Conservation (phyloP, 2,888 invertebrate genomes). For the Geotrupes spiniger region DNA sequence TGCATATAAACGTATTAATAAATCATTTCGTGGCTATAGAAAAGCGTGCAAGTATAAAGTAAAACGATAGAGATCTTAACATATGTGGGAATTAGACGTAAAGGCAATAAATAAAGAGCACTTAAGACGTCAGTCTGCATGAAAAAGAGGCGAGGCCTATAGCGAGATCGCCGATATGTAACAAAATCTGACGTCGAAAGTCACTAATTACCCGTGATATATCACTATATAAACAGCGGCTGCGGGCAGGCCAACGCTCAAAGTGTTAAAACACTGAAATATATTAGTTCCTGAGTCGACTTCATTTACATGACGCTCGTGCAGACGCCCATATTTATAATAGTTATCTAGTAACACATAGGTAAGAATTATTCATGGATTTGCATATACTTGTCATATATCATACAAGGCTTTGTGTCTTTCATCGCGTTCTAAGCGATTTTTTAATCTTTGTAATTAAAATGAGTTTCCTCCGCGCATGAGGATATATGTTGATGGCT, state of each 20-base stretch:
- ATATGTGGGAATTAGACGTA: constrained; percentile 42
- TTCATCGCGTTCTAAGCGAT: constrained; percentile 46
- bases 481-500: constrained; percentile 31
- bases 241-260: constrained; percentile 44
- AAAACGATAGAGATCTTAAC: constrained; percentile 41
- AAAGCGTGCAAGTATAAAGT: constrained; percentile 19
- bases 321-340: constrained; percentile 43
- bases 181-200: constrained; percentile 46
- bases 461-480: constrained; percentile 47
- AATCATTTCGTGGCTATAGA: constrained; percentile 8
- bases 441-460: constrained; percentile 51
- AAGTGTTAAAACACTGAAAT: constrained; percentile 51
- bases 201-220: constrained; percentile 51
- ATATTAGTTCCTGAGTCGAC: constrained; percentile 46
- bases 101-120: constrained; percentile 44
- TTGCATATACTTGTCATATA: constrained; percentile 44
- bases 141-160: constrained; percentile 42
- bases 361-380: constrained; percentile 47
- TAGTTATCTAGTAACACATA: constrained; percentile 47
- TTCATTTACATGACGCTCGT: constrained; percentile 44
- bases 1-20: constrained; percentile 5
- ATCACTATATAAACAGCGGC: constrained; percentile 49
- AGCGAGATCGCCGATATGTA: constrained; percentile 45
- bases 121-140: constrained; percentile 44
- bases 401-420: constrained; percentile 45